phyloP scores from a whole-genome alignment of 53 echinoderm and acorn worm species.

The Patiria pectinifera region DNA sequence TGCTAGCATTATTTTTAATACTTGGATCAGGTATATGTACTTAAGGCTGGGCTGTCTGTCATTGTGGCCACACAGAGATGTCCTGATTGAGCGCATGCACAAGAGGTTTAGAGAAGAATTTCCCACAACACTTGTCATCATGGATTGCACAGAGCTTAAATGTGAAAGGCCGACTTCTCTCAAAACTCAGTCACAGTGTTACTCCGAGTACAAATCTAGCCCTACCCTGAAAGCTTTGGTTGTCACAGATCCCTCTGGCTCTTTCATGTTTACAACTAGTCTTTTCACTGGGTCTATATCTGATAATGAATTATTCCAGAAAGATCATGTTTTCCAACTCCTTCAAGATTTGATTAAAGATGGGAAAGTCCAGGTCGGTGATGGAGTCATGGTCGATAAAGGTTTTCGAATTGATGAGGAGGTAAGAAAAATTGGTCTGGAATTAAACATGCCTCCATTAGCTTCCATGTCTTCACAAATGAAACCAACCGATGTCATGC shows the following conservation, averaged over 20 bases:
- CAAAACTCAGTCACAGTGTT: constrained; percentile 6
- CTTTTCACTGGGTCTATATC: constrained; percentile 4
- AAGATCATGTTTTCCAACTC: neutral
- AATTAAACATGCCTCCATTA: constrained; percentile 10
- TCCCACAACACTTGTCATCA: neutral
- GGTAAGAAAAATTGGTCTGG: neutral
- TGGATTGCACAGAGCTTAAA: neutral
- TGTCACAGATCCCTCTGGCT: neutral
- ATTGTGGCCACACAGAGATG: constrained; percentile 38
- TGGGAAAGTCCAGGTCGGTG: neutral
- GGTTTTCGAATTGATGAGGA: neutral
- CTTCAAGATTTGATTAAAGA: neutral
- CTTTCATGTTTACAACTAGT: neutral
- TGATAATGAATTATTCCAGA: neutral
- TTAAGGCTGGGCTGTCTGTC: constrained; percentile 13
- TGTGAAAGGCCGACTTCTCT: constrained; percentile 7
- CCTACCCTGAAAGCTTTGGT: neutral
- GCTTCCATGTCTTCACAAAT: constrained; percentile 8
- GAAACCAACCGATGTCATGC: constrained; percentile 8
- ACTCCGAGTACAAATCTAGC: constrained; percentile 16
- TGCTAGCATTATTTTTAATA: constrained; percentile 22
- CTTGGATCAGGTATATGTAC: constrained; percentile 24
- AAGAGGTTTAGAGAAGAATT: neutral
- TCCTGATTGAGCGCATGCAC: constrained; percentile 10
- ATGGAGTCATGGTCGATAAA: neutral